Conservation (phyloP, 2,797 vertebrate species). For the Hydrolagus colliei region DNA sequence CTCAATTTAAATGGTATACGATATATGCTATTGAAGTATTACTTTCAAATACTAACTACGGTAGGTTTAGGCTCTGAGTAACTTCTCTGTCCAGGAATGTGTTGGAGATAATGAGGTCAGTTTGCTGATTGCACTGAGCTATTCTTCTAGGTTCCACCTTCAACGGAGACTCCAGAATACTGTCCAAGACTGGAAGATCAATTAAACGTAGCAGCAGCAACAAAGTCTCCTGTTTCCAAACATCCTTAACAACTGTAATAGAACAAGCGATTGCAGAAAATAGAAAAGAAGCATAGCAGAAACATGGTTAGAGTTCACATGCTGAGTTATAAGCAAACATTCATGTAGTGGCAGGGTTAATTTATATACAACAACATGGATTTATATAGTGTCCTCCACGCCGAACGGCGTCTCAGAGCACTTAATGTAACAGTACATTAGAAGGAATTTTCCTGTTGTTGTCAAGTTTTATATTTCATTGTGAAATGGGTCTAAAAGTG, state of each 20-base stretch:
- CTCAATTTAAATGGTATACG: not conserved
- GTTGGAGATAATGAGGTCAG: slow-evolving; percentile 73
- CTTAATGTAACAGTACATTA: not conserved
- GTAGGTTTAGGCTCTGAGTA: slow-evolving; percentile 57
- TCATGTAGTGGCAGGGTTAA: not conserved
- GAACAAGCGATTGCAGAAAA: slow-evolving; percentile 1
- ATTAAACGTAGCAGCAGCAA: slow-evolving; percentile 71
- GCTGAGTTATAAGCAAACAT: not conserved
- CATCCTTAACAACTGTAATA: slow-evolving; percentile 60
- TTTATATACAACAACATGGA: not conserved
- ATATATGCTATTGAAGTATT: not conserved
- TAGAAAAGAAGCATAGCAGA: slow-evolving; percentile 19
- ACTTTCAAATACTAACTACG: slow-evolving; percentile 55
- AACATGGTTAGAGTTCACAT: slow-evolving; percentile 18
- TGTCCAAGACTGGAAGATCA: slow-evolving; percentile 71
- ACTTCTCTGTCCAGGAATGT: slow-evolving; percentile 73
- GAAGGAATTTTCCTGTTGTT: not conserved
- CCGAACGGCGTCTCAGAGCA: too few species aligned
- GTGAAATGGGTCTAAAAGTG: too few species aligned
- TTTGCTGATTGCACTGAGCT: slow-evolving; percentile 46
- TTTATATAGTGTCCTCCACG: too few species aligned
- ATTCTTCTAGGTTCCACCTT: slow-evolving; percentile 46
- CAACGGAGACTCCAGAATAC: slow-evolving; percentile 60
- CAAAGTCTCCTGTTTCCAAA: slow-evolving; percentile 76
- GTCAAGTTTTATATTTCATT: too few species aligned